Evolutionary conservation across 2,113 vertebrate genomes (phyloP).

Genomic region (Microcebus murinus): DNA sequence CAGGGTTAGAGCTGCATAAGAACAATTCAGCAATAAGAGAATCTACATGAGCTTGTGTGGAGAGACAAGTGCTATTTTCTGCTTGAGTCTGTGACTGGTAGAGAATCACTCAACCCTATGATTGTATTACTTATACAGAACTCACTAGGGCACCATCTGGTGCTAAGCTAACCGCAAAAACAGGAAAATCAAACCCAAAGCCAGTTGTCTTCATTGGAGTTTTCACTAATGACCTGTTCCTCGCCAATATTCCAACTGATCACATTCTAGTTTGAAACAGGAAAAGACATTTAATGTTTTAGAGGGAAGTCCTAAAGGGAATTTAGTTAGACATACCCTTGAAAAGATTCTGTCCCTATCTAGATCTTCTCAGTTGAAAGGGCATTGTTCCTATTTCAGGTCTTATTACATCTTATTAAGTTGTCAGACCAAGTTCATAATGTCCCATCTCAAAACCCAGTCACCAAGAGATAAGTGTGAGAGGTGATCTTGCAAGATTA

Average conservation of each 20-base stretch:
- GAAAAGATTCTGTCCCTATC: constrained; percentile 68
- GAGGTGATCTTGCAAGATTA: constrained; percentile 65
- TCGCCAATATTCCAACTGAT: constrained; percentile 71
- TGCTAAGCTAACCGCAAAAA: constrained; percentile 75
- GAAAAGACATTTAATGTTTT: constrained; percentile 69
- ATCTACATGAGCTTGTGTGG: constrained; percentile 63
- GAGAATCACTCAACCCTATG: constrained; percentile 80
- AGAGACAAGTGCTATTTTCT: constrained; percentile 78
- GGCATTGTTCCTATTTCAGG: constrained; percentile 65
- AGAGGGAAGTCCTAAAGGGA: constrained; percentile 60
- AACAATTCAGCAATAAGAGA: constrained; percentile 60
- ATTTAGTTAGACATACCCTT: constrained; percentile 67
- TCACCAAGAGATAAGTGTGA: constrained; percentile 66
- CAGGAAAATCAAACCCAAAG: constrained; percentile 77
- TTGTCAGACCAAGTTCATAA: constrained; percentile 76
- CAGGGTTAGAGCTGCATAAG: constrained; percentile 45
- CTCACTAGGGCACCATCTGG: constrained; percentile 78
- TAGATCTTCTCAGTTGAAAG: constrained; percentile 69
- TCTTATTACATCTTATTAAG: constrained; percentile 79
- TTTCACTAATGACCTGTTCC: constrained; percentile 71
- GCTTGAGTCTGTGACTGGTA: constrained; percentile 74
- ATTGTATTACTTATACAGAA: constrained; percentile 82
- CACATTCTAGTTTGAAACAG: constrained; percentile 68
- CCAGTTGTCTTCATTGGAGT: constrained; percentile 77
- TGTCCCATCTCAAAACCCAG: constrained; percentile 55